These are phyloP conservation scores for Theristicus caerulescens DNA, from an alignment of 2,113 vertebrate species.

Conservation along the genomic window DNA sequence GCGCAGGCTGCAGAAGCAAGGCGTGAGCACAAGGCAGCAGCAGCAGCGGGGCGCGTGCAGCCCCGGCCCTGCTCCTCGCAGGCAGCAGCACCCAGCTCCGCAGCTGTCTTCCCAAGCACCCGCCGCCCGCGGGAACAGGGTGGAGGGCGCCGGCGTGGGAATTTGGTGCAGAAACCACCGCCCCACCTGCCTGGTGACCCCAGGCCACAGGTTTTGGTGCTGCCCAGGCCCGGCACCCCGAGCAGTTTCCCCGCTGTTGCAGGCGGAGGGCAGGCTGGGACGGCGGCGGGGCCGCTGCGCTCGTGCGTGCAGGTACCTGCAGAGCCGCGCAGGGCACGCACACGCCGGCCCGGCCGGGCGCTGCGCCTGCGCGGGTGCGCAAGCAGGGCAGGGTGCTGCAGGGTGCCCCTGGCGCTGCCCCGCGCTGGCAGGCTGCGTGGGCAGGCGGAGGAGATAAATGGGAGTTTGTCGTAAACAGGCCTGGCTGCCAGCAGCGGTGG, in stretches of 20 bases:
- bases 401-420: conserved; percentile 17
- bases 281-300: rapidly evolving
- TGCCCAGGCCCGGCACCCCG: not conserved
- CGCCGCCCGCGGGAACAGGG: rapidly evolving
- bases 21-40: not conserved
- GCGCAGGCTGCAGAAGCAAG: not conserved
- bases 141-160: not conserved
- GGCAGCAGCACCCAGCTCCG: not conserved
- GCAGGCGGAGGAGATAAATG: conserved; percentile 30
- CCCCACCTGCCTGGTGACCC: not conserved
- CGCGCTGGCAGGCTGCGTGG: conserved; percentile 26
- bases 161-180: not conserved
- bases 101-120: not conserved
- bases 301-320: not conserved
- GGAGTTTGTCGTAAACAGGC: conserved; percentile 44
- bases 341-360: not conserved
- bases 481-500: conserved; percentile 23
- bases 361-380: not conserved
- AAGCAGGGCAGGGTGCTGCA: not conserved
- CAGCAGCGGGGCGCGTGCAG: rapidly evolving
- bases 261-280: not conserved
- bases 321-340: not conserved
- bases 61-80: not conserved
- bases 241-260: not conserved
- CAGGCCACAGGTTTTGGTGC: not conserved